Evolutionary conservation across 2,888 invertebrate species (phyloP).

Genomic region (Tetragonula carbonaria): DNA sequence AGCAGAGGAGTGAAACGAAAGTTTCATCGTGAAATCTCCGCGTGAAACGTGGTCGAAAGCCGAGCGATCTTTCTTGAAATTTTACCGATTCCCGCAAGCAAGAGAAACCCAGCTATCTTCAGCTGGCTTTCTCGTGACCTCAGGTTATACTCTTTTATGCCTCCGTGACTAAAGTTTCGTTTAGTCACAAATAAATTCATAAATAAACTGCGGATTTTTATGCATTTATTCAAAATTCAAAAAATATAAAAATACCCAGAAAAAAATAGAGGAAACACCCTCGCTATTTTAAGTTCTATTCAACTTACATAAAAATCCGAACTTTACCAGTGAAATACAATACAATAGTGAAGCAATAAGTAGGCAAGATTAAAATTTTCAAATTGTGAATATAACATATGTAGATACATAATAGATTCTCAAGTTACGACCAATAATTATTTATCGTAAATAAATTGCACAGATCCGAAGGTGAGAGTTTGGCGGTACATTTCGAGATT

Average conservation of each 20-base stretch:
- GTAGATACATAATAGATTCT: too few relatives aligned
- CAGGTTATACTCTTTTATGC: not conserved
- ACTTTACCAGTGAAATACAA: too few relatives aligned
- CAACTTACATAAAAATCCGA: too few relatives aligned
- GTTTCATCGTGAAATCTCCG: too few relatives aligned
- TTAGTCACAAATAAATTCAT: not conserved
- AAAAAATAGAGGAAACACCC: too few relatives aligned
- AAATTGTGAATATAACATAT: too few relatives aligned
- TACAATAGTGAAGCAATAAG: too few relatives aligned
- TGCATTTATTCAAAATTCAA: too few relatives aligned
- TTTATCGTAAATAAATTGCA: not conserved
- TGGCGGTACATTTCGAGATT: conserved; percentile 93
- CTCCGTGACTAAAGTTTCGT: too few relatives aligned
- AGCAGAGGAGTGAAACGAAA: not conserved
- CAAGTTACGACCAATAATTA: not conserved
- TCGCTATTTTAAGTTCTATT: too few relatives aligned
- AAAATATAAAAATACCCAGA: too few relatives aligned
- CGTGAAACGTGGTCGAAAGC: not conserved
- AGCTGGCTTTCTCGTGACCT: conserved; percentile 53
- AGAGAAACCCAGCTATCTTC: conserved; percentile 5
- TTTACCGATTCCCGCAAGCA: not conserved
- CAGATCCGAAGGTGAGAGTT: conserved; percentile 89
- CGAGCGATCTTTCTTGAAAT: conserved; percentile 8
- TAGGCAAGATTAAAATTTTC: too few relatives aligned
- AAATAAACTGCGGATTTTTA: not conserved